These are phyloP conservation scores for Timema cristinae DNA, from an alignment of 2,888 invertebrate species.

Conservation along the genomic window DNA sequence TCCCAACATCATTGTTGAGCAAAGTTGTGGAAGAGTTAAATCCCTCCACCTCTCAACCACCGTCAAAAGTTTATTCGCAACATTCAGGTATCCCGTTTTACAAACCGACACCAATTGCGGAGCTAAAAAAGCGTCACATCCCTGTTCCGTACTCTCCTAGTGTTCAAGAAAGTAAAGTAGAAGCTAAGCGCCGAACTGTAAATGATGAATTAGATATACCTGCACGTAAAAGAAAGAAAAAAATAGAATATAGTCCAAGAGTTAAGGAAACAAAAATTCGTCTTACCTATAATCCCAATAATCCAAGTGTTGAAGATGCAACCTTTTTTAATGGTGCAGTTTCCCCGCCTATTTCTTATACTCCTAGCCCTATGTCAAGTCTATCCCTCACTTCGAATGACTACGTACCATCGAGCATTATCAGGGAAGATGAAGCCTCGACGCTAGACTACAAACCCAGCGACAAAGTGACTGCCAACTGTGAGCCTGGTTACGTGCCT, in stretches of 20 bases:
- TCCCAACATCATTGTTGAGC: constrained; percentile 46
- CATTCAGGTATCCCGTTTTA: constrained; percentile 44
- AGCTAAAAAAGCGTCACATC: constrained; percentile 48
- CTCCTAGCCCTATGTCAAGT: constrained; percentile 23
- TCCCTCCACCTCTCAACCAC: constrained; percentile 38
- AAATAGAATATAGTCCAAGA: background rate
- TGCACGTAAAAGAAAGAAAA: background rate
- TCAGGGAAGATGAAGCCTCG: too few species aligned
- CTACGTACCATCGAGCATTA: constrained; percentile 18
- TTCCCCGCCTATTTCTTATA: constrained; percentile 4
- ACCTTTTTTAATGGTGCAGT: too few species aligned
- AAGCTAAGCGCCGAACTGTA: too few species aligned
- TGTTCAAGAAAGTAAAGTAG: too few species aligned
- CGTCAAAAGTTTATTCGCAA: constrained; percentile 2
- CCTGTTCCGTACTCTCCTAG: constrained; percentile 37
- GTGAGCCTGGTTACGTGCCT: constrained; percentile 19
- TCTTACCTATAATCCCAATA: background rate
- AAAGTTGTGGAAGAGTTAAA: constrained; percentile 50
- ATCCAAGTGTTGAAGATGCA: background rate
- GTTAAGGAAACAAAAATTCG: background rate
- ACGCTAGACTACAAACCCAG: constrained; percentile 13
- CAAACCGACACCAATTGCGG: constrained; percentile 63
- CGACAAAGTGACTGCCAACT: constrained; percentile 2
- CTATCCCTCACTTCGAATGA: background rate
- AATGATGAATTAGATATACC: background rate